phyloP scores from a whole-genome alignment of 2,888 invertebrate genomes.

The Melieria omissa region DNA sequence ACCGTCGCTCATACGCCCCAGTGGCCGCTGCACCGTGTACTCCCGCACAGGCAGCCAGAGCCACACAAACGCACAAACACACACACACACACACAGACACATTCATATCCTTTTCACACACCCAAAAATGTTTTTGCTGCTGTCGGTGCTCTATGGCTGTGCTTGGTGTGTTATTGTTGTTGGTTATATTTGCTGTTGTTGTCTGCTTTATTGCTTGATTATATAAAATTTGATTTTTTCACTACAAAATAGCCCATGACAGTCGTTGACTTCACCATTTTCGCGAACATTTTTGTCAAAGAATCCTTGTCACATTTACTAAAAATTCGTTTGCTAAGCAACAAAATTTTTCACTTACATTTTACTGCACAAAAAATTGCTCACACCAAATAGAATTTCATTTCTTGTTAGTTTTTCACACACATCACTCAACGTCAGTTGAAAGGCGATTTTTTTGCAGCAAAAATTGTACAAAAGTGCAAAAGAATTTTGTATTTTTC shows the following conservation, averaged over 20 bases:
- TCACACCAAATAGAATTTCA: background rate
- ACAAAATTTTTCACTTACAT: no score
- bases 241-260: background rate
- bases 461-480: no score
- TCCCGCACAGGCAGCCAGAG: background rate
- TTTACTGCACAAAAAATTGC: background rate
- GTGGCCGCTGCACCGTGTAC: slow-evolving; percentile 9
- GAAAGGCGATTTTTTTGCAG: no score
- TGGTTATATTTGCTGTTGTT: slow-evolving; percentile 25
- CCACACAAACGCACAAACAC: slow-evolving; percentile 1
- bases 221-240: slow-evolving; percentile 55
- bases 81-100: slow-evolving; percentile 40
- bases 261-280: background rate
- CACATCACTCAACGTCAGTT: no score
- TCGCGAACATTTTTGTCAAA: no score
- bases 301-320: no score
- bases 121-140: slow-evolving; percentile 31
- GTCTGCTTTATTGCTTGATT: slow-evolving; percentile 55
- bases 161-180: slow-evolving; percentile 15
- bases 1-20: slow-evolving; percentile 21
- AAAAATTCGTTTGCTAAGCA: no score
- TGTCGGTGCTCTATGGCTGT: slow-evolving; percentile 16
- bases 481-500: no score
- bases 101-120: slow-evolving; percentile 40
- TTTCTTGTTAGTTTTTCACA: no score